phyloP scores from a whole-genome alignment of 1,140 invertebrate species.

The Bombus huntii region DNA sequence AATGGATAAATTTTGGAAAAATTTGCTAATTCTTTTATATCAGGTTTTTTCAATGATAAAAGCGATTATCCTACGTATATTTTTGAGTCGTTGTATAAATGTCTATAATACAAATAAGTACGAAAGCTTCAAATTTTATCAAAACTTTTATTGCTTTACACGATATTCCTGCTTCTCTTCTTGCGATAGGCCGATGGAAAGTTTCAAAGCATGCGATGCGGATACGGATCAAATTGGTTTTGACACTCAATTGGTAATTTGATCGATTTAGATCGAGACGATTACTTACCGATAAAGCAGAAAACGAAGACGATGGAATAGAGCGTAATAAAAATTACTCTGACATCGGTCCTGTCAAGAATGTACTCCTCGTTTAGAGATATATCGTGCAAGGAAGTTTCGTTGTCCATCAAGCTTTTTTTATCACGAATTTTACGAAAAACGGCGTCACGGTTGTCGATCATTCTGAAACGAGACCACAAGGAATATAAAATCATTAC shows the following conservation, averaged over 20 bases:
- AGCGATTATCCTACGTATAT: background rate
- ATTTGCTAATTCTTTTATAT: no score
- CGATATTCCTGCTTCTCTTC: background rate
- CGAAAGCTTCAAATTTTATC: background rate
- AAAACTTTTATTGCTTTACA: background rate
- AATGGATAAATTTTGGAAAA: no score
- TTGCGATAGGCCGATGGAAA: background rate
- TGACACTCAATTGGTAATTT: background rate
- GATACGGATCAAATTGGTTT: background rate
- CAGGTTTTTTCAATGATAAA: background rate
- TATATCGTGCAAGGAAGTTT: conserved; percentile 47
- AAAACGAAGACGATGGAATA: conserved; percentile 87
- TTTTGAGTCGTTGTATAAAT: background rate
- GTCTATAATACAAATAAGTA: background rate
- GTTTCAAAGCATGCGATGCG: background rate
- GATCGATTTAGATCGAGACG: background rate
- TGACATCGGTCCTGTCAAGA: conserved; percentile 85
- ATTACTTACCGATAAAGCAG: conserved; percentile 87
- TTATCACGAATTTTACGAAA: conserved; percentile 23
- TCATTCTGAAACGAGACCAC: conserved; percentile 58
- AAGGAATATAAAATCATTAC: background rate
- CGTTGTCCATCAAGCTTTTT: conserved; percentile 46
- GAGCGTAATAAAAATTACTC: conserved; percentile 86
- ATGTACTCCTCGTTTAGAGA: conserved; percentile 84
- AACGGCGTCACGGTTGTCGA: background rate